Percentiles rank a stretch among this genome's conserved stretches.
Evolutionary conservation across 1,140 invertebrate genomes (phyloP).

Genomic region (Uloborus diversus): DNA sequence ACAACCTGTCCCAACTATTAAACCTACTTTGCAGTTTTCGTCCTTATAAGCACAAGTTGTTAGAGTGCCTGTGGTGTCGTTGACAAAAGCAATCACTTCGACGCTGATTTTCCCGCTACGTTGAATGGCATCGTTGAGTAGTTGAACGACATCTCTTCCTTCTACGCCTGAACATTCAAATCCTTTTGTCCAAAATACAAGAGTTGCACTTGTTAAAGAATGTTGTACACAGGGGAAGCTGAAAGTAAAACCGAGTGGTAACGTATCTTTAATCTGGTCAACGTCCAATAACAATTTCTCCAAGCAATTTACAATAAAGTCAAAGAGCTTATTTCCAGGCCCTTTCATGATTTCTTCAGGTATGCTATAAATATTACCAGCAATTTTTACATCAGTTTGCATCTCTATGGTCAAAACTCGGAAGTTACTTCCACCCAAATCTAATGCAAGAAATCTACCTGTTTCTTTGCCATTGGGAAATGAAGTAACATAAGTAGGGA

Average conservation of each 20-base stretch:
- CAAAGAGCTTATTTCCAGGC: constrained; percentile 86
- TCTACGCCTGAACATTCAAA: constrained; percentile 89
- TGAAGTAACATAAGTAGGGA: constrained; percentile 95
- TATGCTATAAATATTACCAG: constrained; percentile 94
- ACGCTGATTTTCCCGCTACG: constrained; percentile 79
- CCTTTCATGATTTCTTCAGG: constrained; percentile 93
- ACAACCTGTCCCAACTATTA: constrained; percentile 87
- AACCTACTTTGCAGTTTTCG: constrained; percentile 82
- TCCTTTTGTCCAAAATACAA: constrained; percentile 95
- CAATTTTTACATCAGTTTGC: constrained; percentile 76
- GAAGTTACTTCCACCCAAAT: constrained; percentile 98
- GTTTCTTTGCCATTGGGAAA: constrained; percentile 92
- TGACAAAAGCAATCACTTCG: constrained; percentile 91
- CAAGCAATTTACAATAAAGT: constrained; percentile 97
- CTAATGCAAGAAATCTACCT: constrained; percentile 95
- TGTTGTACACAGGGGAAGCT: constrained; percentile 94
- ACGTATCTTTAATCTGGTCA: constrained; percentile 67
- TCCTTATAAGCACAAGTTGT: constrained; percentile 97
- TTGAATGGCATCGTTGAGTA: constrained; percentile 83
- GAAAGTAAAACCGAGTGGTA: constrained; percentile 97
- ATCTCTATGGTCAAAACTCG: constrained; percentile 91
- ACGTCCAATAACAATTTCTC: constrained; percentile 77
- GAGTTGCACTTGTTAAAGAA: constrained; percentile 85
- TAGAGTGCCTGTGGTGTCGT: constrained; percentile 95
- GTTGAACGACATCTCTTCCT: constrained; percentile 83